These are phyloP conservation scores for Pilophorus perplexus DNA, from an alignment of 2,888 invertebrate genomes.

Conservation along the genomic window DNA sequence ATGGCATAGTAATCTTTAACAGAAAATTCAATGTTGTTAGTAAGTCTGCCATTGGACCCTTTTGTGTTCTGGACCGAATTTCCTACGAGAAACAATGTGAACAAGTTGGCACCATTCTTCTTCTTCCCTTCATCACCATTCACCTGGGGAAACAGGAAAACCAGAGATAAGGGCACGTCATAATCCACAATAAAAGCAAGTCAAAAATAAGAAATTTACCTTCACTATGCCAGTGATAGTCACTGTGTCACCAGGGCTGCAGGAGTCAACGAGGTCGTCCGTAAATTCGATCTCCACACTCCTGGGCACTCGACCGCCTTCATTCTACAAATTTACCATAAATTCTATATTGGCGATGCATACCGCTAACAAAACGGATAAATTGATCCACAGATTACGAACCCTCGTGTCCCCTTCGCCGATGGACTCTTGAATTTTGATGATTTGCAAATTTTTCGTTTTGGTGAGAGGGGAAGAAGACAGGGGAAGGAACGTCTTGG, in stretches of 20 bases:
- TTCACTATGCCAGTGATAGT: conserved; percentile 84
- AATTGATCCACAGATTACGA: too few species aligned
- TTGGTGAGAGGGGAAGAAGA: conserved; percentile 68
- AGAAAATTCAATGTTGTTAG: conserved; percentile 62
- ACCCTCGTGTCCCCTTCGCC: conserved; percentile 62
- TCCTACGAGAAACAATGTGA: conserved; percentile 75
- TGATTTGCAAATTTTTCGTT: conserved; percentile 74
- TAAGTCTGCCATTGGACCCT: conserved; percentile 51
- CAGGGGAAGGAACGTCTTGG: conserved; percentile 62
- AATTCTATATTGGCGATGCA: too few species aligned
- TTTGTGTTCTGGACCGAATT: conserved; percentile 73
- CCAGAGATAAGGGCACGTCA: neutral
- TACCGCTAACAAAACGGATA: too few species aligned
- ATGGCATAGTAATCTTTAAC: conserved; percentile 75
- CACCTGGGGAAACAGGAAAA: neutral
- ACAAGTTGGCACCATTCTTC: conserved; percentile 60
- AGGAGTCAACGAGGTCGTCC: conserved; percentile 76
- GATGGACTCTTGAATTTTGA: conserved; percentile 77
- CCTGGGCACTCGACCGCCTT: conserved; percentile 70
- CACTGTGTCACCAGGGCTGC: conserved; percentile 85
- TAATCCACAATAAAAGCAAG: neutral
- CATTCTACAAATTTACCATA: conserved; percentile 54
- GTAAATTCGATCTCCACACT: conserved; percentile 82
- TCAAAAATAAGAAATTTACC: conserved; percentile 53
- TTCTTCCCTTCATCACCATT: conserved; percentile 57